Conservation (phyloP, 2,113 vertebrate species). For the Anoplopoma fimbria region DNA sequence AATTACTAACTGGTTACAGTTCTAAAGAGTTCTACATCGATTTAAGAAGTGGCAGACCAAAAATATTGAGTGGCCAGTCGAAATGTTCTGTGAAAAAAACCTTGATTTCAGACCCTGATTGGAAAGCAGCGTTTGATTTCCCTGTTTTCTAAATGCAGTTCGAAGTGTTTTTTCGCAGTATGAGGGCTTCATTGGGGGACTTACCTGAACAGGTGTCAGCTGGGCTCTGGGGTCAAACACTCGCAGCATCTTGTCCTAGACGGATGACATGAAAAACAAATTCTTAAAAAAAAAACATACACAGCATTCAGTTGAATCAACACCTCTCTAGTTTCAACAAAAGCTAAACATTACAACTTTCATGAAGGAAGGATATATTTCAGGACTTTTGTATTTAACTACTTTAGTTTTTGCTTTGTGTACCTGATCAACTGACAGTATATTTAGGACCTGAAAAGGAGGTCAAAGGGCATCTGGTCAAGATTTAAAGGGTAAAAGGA, state of each 20-base stretch:
- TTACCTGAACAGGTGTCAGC: slow-evolving; percentile 89
- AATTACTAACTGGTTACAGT: neutral
- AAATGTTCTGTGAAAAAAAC: neutral
- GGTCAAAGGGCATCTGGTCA: neutral
- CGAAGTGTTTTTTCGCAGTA: neutral
- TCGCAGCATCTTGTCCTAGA: slow-evolving; percentile 93
- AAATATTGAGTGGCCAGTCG: neutral
- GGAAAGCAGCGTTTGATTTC: neutral
- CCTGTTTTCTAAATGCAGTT: neutral
- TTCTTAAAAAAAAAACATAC: neutral
- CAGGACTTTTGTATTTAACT: neutral
- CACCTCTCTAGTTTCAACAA: neutral
- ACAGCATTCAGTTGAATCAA: neutral
- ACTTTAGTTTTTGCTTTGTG: neutral
- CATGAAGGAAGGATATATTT: neutral
- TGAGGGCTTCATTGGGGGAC: neutral
- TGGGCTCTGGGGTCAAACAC: slow-evolving; percentile 93
- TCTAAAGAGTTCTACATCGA: too few relatives aligned
- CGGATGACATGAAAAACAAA: slow-evolving; percentile 1
- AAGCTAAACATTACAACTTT: neutral
- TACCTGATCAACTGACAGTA: neutral
- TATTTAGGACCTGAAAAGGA: too few relatives aligned
- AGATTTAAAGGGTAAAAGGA: neutral
- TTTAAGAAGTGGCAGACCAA: too few relatives aligned
- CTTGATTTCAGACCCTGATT: neutral